These are phyloP conservation scores for Rhyacichthys aspro DNA, from an alignment of 2,797 vertebrate species.

Conservation along the genomic window DNA sequence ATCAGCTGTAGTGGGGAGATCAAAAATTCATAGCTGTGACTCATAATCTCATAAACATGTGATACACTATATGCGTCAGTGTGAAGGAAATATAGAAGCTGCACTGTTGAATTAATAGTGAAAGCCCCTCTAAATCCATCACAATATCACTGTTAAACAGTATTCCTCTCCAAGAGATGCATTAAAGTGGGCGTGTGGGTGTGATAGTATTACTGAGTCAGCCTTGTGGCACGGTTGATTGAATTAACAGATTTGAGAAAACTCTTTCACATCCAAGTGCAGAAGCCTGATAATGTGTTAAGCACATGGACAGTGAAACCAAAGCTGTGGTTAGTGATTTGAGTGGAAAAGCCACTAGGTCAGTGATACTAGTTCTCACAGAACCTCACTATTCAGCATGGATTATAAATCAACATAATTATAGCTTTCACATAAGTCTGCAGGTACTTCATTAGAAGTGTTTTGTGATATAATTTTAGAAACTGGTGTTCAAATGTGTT, in stretches of 20 bases:
- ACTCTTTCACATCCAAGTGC: conserved; percentile 41
- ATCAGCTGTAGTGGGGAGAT: conserved; percentile 46
- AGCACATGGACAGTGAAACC: conserved; percentile 64
- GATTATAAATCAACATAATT: conserved; percentile 23
- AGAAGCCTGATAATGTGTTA: conserved; percentile 59
- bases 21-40: conserved; percentile 51
- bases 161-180: conserved; percentile 46
- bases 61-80: conserved; percentile 41
- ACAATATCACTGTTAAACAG: conserved; percentile 31
- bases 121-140: conserved; percentile 53
- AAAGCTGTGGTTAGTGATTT: conserved; percentile 33
- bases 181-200: conserved; percentile 48
- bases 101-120: conserved; percentile 51
- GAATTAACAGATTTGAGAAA: conserved; percentile 64
- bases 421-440: not conserved
- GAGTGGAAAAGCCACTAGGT: conserved; percentile 38
- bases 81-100: conserved; percentile 48
- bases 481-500: not conserved
- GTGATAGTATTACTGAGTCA: conserved; percentile 65
- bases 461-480: not conserved
- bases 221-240: conserved; percentile 56
- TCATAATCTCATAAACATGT: conserved; percentile 59
- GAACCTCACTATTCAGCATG: conserved; percentile 10
- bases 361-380: conserved; percentile 35
- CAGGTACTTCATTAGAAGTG: conserved; percentile 9